Conservation (phyloP, 2,888 invertebrate genomes). For the Hemaris fuciformis region DNA sequence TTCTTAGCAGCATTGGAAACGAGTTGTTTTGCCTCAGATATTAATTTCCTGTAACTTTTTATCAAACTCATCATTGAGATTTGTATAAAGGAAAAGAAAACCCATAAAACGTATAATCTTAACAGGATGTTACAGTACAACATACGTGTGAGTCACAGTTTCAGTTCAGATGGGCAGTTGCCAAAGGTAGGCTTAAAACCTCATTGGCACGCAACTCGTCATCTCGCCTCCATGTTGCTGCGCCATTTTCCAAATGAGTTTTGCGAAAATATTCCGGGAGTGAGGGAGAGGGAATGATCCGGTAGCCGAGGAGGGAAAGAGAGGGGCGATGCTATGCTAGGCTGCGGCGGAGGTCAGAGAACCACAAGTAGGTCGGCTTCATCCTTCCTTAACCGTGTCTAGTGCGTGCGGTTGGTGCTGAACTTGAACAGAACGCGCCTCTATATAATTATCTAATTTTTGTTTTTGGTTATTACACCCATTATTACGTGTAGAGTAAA, state of each 20-base stretch:
- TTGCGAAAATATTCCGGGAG: slow-evolving; percentile 79
- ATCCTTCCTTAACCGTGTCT: slow-evolving; percentile 73
- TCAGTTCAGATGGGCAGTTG: neutral
- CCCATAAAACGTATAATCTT: neutral
- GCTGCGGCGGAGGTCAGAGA: slow-evolving; percentile 78
- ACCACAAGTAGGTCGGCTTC: slow-evolving; percentile 79
- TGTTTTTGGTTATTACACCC: neutral
- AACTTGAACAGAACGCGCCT: slow-evolving; percentile 59
- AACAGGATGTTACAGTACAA: slow-evolving; percentile 3
- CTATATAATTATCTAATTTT: slow-evolving; percentile 7
- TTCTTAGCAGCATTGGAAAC: neutral
- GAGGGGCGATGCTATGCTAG: slow-evolving; percentile 56
- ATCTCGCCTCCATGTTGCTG: slow-evolving; percentile 53
- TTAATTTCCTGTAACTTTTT: neutral
- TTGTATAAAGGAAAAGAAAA: neutral
- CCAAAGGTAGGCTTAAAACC: slow-evolving; percentile 37
- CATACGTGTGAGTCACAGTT: neutral
- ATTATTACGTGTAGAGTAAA: neutral
- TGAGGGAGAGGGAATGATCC: slow-evolving; percentile 48
- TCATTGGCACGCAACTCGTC: slow-evolving; percentile 57
- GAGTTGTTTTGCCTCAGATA: neutral
- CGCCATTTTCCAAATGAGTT: slow-evolving; percentile 73
- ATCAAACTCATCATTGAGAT: neutral
- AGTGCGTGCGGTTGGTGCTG: slow-evolving; percentile 55
- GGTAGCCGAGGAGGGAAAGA: slow-evolving; percentile 39